A percentile compares a stretch with the other conserved stretches of the same genome.
These are phyloP conservation scores for Leptobrachium leishanense DNA, from an alignment of 2,113 vertebrate genomes.

Conservation along the genomic window DNA sequence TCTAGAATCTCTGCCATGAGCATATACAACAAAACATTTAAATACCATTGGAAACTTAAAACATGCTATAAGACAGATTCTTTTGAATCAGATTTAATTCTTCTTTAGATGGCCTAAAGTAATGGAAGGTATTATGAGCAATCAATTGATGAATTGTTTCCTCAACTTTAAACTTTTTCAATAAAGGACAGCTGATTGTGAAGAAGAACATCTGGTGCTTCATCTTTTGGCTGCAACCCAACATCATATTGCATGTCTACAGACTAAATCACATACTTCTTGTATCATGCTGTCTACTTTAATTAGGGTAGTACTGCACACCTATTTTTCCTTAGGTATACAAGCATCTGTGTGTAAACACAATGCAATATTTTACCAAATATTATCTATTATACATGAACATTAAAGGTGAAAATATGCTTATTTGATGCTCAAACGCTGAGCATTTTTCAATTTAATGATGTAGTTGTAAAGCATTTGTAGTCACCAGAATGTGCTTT, in stretches of 20 bases:
- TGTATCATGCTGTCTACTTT: conserved; percentile 37
- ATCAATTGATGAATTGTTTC: background rate
- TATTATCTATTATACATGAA: background rate
- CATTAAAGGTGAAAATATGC: too few relatives aligned
- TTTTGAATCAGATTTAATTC: too few relatives aligned
- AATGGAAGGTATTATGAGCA: background rate
- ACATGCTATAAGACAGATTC: too few relatives aligned
- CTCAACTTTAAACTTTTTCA: conserved; percentile 9
- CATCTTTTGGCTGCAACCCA: conserved; percentile 20
- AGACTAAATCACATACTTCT: conserved; percentile 26
- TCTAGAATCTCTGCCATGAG: background rate
- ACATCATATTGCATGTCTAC: conserved; percentile 17
- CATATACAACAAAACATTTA: too few relatives aligned
- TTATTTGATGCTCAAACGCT: too few relatives aligned
- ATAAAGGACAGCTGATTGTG: conserved; percentile 1
- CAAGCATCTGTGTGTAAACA: conserved; percentile 21
- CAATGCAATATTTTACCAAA: background rate
- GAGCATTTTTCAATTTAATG: too few relatives aligned
- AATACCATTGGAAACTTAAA: too few relatives aligned
- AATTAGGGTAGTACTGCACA: conserved; percentile 23
- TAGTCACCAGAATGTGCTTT: too few relatives aligned
- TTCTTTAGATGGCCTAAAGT: too few relatives aligned
- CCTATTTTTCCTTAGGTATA: conserved; percentile 26
- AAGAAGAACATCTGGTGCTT: conserved; percentile 38
- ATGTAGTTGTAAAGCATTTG: too few relatives aligned